Evolutionary conservation across 2,888 invertebrate species (phyloP).

Genomic region (Slavum lentiscoides): DNA sequence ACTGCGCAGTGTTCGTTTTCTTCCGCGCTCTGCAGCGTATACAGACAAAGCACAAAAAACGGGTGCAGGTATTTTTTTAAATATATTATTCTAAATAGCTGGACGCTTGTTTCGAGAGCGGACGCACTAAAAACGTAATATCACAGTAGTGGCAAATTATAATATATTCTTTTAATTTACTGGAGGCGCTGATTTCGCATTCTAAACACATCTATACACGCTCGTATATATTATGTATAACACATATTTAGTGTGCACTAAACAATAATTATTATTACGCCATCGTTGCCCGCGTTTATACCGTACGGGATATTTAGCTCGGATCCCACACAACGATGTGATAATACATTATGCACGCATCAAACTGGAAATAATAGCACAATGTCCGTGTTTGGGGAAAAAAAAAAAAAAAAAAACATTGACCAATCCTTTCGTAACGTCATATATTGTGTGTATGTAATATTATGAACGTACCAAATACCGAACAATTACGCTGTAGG

Average conservation of each 20-base stretch:
- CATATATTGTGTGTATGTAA: not conserved
- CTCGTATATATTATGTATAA: not conserved
- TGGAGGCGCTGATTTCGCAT: too few species aligned
- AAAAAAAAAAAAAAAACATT: not conserved
- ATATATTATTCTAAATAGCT: too few species aligned
- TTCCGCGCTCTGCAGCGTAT: too few species aligned
- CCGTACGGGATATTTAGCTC: not conserved
- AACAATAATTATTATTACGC: not conserved
- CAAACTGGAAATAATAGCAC: slow-evolving; percentile 37
- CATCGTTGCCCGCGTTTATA: not conserved
- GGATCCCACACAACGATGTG: not conserved
- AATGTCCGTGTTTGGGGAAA: not conserved
- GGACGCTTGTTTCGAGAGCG: too few species aligned
- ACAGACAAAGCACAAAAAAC: too few species aligned
- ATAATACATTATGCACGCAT: slow-evolving; percentile 25
- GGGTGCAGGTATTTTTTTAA: too few species aligned
- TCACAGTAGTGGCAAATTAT: too few species aligned
- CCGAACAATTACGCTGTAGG: not conserved
- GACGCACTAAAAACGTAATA: too few species aligned
- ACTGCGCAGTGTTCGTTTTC: too few species aligned
- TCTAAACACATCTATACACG: not conserved
- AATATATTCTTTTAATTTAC: too few species aligned
- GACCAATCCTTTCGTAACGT: slow-evolving; percentile 18
- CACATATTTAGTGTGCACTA: not conserved
- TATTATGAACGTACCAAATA: not conserved